phyloP scores from a whole-genome alignment of 1,140 invertebrate species.

The Tetramorium alpestre region DNA sequence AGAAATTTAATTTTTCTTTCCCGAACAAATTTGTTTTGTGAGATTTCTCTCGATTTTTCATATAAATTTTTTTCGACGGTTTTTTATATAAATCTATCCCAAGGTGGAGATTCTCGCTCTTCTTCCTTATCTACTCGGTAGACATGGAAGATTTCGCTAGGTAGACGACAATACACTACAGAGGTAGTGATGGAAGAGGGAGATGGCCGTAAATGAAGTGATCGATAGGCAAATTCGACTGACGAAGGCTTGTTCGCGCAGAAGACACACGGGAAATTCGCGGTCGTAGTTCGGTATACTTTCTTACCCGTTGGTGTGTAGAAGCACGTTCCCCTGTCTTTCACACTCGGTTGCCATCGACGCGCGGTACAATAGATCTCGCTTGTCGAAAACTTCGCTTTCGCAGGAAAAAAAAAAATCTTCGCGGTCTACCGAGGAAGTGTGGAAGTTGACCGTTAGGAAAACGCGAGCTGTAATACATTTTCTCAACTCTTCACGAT shows the following conservation, averaged over 20 bases:
- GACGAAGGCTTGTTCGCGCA: constrained; percentile 50
- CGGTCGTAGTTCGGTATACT: constrained; percentile 51
- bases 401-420: constrained; percentile 27
- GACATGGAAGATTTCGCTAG: not conserved
- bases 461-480: constrained; percentile 14
- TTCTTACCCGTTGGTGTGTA: not conserved
- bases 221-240: constrained; percentile 71
- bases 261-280: constrained; percentile 46
- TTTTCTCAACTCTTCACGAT: constrained; percentile 25
- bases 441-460: constrained; percentile 36
- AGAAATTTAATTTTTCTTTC: not conserved
- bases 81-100: not conserved
- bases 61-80: not conserved
- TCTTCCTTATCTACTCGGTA: constrained; percentile 11
- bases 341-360: not conserved
- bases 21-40: constrained; percentile 1
- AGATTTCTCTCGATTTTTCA: not conserved
- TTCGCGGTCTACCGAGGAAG: not conserved
- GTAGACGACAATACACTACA: not conserved
- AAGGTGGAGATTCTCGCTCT: constrained; percentile 13
- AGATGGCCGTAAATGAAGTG: constrained; percentile 63
- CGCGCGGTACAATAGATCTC: not conserved
- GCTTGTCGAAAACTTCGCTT: constrained; percentile 44
- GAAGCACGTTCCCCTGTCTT: constrained; percentile 1
- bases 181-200: constrained; percentile 36